Base-by-base conservation (phyloP, 2,888 invertebrate species). In the Eubasilissa splendida region DNA sequence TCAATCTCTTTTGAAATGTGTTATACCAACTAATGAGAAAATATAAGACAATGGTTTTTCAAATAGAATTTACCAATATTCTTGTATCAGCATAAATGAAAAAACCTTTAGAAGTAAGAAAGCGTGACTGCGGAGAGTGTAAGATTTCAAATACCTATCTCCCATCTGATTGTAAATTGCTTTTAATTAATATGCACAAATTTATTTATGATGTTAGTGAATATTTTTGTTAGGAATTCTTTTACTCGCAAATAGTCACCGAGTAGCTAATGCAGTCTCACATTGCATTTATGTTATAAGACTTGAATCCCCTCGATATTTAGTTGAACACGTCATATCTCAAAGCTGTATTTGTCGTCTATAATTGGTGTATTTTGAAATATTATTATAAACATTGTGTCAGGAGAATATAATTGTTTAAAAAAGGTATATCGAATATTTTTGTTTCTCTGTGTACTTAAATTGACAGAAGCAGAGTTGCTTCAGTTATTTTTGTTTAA, bases 401-500 rank as follows among this genome's bases (percentile, higher is more conserved):
- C 33, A 33, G 63, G 63, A 63, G 12, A 63, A 63, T 33, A 63
- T 63, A 31, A 63, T 12, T 33, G 63, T 63, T 63, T 63, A 12
- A 63, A 63, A 33, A 42, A 22, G 53, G 50, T 33, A 65, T 53
- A 52, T 50, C 77, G 56, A 66, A 66, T 54, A 53, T 33, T 54
- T 76, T 63, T n/a, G 7, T 4, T 77, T 70, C 10, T 31, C 3
- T 50, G 70, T 76, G 80, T 80, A 80, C 80, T 80, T 80, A 80
- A 63, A 71, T 31, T 65, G 66, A 33, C 12, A 74, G 73, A 65
- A 54, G 33, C 59, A 42, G 73, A 65, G 42, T 42, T 42, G 50
- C 31, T 50, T 78, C 50, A 9, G 63, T 11, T 74, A 66, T 63
- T 50, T 70, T 80, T 77, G 78, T 80, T 82, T 82, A n/a, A 80